Evolutionary conservation across 2,113 vertebrate species (phyloP), one percentile per base, ranked within the genome.

Genomic region (Menidia beryllina): DNA sequence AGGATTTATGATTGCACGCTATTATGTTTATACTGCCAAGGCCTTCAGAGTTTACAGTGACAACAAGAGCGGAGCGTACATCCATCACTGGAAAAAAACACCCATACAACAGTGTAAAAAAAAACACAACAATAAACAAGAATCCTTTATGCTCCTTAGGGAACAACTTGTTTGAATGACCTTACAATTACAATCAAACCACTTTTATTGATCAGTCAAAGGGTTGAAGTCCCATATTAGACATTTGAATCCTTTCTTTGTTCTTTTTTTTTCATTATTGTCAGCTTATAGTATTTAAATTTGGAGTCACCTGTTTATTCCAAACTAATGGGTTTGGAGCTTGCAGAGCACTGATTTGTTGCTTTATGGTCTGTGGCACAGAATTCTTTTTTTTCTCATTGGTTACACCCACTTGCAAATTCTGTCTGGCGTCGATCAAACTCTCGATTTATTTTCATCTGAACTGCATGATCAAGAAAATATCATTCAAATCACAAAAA

Each of bases 1-100:
- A 64, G 76, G 89, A 91, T 92, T 92, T 90, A 90, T 89, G 88
- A 88, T 75, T 81, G 72, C 59, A 34, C 5, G 20, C 68, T 68
- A 71, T 87, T 77, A 51, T 59, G 62, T 34, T 65, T 70, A 57
- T 48, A 72, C 23, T 47, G 45, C 64, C 7, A 27, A 75, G 69
- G 65, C 69, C 58, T 52, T 64, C 17, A 15, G 39, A 41, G 39
- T 41, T 41, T 34, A 45, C 30, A 61, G 54, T 51, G 41, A 51
- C 15, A 3, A 72, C 64, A 66, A 39, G 39, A 47, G 20, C 27
- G 20, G 17, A 61, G 57, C 38, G 39, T 17, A 23, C 13, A 38
- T 55, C 23, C 25, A 15, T 7, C 19, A 43, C 17, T 56, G 69
- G 14, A 50, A 47, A 39, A 72, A 47, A 52, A 21, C 34, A 49